phyloP scores from a whole-genome alignment of 2,797 vertebrate species.

The Peromyscus eremicus region DNA sequence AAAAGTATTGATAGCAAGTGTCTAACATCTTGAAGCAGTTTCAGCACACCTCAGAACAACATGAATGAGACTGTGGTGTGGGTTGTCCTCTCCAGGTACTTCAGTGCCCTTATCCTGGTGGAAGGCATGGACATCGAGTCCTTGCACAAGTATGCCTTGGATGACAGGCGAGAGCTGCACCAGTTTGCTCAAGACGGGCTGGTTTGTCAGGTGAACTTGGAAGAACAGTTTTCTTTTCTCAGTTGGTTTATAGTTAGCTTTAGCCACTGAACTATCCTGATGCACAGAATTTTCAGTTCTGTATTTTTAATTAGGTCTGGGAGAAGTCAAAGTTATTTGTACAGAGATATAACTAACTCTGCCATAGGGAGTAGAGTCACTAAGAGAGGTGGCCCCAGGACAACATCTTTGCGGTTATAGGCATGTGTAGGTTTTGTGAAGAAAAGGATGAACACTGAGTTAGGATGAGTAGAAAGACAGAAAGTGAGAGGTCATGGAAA shows the following conservation, averaged over 20 bases:
- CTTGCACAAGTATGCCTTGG: conserved; percentile 95
- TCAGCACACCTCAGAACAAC: background rate
- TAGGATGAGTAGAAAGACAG: background rate
- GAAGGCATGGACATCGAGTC: conserved; percentile 99
- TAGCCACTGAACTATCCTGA: background rate
- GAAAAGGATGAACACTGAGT: background rate
- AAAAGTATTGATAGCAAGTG: background rate
- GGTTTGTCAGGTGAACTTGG: conserved; percentile 92
- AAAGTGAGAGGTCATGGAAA: background rate
- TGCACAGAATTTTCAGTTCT: background rate
- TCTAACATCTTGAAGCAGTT: background rate
- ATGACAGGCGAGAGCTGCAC: conserved; percentile 95
- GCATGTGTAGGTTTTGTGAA: background rate
- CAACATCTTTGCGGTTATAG: background rate
- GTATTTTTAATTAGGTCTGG: background rate
- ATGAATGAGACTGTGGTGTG: background rate
- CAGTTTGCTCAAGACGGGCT: conserved; percentile 92
- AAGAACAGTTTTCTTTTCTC: background rate
- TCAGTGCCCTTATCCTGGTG: conserved; percentile 96
- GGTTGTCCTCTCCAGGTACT: conserved; percentile 90
- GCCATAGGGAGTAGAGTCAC: background rate
- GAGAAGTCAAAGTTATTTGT: background rate
- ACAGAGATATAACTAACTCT: background rate
- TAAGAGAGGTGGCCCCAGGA: background rate
- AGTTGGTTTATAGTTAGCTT: background rate